Evolutionary conservation across 2,797 vertebrate species (phyloP).

Genomic region (Danio jaintianensis): DNA sequence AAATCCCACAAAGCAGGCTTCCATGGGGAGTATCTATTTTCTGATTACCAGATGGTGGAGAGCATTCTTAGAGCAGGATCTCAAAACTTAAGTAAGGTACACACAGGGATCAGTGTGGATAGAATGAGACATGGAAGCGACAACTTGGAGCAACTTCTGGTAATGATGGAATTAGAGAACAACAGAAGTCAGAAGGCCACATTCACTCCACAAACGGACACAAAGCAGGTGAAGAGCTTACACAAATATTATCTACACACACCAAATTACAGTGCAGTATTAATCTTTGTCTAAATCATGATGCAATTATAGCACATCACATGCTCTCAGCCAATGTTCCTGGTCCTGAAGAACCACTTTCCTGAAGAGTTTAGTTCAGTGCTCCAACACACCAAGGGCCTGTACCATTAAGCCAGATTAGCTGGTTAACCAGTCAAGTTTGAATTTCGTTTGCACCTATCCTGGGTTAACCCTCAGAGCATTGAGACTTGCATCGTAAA

Average conservation of each 20-base stretch:
- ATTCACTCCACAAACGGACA: constrained; percentile 65
- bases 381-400: neutral
- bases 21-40: constrained; percentile 72
- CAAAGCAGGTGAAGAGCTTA: constrained; percentile 55
- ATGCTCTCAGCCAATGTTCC: neutral
- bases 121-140: constrained; percentile 62
- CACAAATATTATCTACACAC: neutral
- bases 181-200: constrained; percentile 71
- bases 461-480: too few relatives aligned
- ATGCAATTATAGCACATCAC: neutral
- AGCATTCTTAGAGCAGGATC: constrained; percentile 80
- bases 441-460: too few relatives aligned
- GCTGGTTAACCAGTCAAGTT: too few relatives aligned
- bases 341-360: neutral
- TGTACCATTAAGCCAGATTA: too few relatives aligned
- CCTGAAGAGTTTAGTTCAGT: neutral
- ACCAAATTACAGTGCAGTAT: neutral
- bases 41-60: constrained; percentile 77
- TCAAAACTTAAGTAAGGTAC: constrained; percentile 46
- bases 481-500: too few relatives aligned
- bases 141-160: constrained; percentile 80
- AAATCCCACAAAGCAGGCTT: constrained; percentile 62
- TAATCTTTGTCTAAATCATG: neutral
- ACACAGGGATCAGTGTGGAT: constrained; percentile 63
- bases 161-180: constrained; percentile 83